A percentile compares a stretch with the other conserved stretches of the same genome.
These are phyloP conservation scores for Orestias chungarensis DNA, from an alignment of 2,797 vertebrate genomes.

Conservation along the genomic window DNA sequence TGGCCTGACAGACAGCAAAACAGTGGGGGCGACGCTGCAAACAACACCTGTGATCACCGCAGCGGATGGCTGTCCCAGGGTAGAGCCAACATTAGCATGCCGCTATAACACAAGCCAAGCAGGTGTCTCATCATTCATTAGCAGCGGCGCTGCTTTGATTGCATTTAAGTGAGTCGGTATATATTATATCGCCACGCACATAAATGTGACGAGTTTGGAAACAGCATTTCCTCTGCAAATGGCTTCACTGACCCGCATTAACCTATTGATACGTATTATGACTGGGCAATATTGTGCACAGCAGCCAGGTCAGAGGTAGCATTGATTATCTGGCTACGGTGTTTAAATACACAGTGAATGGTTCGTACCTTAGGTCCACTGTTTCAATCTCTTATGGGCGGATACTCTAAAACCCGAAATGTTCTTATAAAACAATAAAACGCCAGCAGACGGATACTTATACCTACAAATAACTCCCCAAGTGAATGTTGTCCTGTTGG, in stretches of 20 bases:
- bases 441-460: not conserved
- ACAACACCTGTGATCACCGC: conserved; percentile 69
- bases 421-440: not conserved
- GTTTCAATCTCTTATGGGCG: not conserved
- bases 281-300: conserved; percentile 2
- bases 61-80: conserved; percentile 43
- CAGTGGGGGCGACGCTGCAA: conserved; percentile 35
- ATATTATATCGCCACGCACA: conserved; percentile 7
- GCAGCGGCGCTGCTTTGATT: conserved; percentile 23
- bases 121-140: conserved; percentile 57
- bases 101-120: conserved; percentile 48
- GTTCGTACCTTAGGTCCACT: not conserved
- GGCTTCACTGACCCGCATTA: conserved; percentile 19
- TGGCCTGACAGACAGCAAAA: conserved; percentile 33
- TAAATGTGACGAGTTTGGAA: not conserved
- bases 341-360: not conserved
- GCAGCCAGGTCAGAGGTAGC: conserved; percentile 3
- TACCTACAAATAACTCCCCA: not conserved
- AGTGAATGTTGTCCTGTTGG: not conserved
- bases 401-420: too few relatives aligned
- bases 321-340: conserved; percentile 1
- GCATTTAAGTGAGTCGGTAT: conserved; percentile 21
- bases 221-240: conserved; percentile 2
- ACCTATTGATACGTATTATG: conserved; percentile 10
- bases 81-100: conserved; percentile 55